Conservation (phyloP, 1,140 invertebrate genomes). For the Anoplophora glabripennis region DNA sequence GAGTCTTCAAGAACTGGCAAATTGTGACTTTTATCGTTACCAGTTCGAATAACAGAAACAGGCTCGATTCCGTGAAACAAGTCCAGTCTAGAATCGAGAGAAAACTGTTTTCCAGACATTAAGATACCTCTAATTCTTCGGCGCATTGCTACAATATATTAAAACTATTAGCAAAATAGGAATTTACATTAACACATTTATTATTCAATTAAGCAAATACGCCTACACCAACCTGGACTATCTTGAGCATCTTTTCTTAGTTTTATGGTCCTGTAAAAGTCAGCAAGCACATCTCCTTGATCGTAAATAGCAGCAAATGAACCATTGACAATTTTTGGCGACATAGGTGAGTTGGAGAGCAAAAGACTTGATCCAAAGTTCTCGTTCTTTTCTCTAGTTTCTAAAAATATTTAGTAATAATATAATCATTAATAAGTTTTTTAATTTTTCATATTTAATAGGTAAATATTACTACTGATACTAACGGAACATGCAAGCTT, state of each 20-base stretch:
- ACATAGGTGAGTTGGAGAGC: conserved; percentile 92
- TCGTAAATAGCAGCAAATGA: conserved; percentile 95
- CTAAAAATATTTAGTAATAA: too few relatives aligned
- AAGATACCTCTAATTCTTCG: conserved; percentile 81
- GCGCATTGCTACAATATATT: conserved; percentile 62
- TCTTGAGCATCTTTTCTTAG: conserved; percentile 67
- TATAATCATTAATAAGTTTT: too few relatives aligned
- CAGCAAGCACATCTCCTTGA: conserved; percentile 76
- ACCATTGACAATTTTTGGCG: conserved; percentile 95
- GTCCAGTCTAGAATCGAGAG: conserved; percentile 87
- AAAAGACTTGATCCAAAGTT: conserved; percentile 91
- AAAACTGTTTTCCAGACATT: conserved; percentile 86
- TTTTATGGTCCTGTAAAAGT: conserved; percentile 71
- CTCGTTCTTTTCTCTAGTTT: conserved; percentile 76
- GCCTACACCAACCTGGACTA: conserved; percentile 67
- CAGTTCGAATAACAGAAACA: conserved; percentile 35
- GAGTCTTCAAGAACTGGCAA: conserved; percentile 58
- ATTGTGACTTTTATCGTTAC: conserved; percentile 48
- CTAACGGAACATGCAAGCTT: too few relatives aligned
- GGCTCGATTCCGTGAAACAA: conserved; percentile 69
- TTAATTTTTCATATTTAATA: too few relatives aligned
- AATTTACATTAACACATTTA: too few relatives aligned
- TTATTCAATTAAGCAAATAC: background rate
- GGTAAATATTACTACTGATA: too few relatives aligned
- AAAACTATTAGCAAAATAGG: too few relatives aligned